Conservation (phyloP, 2,888 invertebrate genomes). For the Hypsopygia costalis region DNA sequence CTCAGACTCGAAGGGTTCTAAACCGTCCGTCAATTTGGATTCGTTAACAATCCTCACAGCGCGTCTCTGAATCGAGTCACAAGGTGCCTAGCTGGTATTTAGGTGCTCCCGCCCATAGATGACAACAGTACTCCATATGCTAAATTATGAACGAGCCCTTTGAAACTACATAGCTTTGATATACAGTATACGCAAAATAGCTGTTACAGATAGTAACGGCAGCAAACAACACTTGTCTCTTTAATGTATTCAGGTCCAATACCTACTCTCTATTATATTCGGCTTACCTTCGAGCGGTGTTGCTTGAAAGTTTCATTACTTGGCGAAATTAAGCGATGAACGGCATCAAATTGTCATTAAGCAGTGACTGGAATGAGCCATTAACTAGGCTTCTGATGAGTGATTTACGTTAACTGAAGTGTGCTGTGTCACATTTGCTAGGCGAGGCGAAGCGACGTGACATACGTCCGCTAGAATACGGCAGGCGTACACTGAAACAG, state of each 20-base stretch:
- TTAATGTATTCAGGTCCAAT: constrained; percentile 55
- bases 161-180: too few relatives aligned
- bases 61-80: too few relatives aligned
- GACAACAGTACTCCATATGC: too few relatives aligned
- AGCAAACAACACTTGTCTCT: constrained; percentile 48
- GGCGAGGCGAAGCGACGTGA: constrained; percentile 30
- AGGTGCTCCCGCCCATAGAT: too few relatives aligned
- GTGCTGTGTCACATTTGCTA: constrained; percentile 47
- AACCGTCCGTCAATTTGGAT: too few relatives aligned
- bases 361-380: constrained; percentile 51
- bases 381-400: constrained; percentile 60
- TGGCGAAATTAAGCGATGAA: constrained; percentile 59
- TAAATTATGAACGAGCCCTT: too few relatives aligned
- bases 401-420: constrained; percentile 65
- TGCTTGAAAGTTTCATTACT: constrained; percentile 66
- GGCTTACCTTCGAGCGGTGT: constrained; percentile 44
- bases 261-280: constrained; percentile 57
- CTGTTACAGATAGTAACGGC: constrained; percentile 7
- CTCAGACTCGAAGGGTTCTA: too few relatives aligned
- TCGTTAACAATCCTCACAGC: too few relatives aligned
- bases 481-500: constrained; percentile 11
- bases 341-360: constrained; percentile 69
- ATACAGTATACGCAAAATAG: too few relatives aligned
- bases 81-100: too few relatives aligned
- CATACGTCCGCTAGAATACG: constrained; percentile 33